A percentile compares a stretch with the other conserved stretches of the same genome.
These are phyloP conservation scores for Esox lucius DNA, from an alignment of 2,797 vertebrate species.

Conservation along the genomic window DNA sequence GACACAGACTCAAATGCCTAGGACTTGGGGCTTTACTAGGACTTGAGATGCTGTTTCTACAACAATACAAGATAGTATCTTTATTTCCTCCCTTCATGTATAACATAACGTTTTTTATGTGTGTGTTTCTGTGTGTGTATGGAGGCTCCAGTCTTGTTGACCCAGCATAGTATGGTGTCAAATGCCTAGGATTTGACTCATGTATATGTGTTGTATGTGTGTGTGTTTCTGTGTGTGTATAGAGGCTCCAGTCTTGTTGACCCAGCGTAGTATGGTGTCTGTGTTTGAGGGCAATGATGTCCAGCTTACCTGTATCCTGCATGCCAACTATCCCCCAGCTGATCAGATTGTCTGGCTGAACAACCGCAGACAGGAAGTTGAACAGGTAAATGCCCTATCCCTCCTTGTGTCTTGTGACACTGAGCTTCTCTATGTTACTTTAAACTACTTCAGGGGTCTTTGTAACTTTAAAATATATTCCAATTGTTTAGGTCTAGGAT, in stretches of 20 bases:
- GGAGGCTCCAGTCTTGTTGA: conserved; percentile 75
- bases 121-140: background rate
- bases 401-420: too few species aligned
- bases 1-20: too few species aligned
- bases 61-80: too few species aligned
- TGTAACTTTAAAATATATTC: too few species aligned
- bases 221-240: background rate
- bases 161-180: conserved; percentile 71
- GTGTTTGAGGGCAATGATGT: conserved; percentile 85
- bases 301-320: conserved; percentile 77
- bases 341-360: conserved; percentile 80
- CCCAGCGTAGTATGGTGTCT: conserved; percentile 72
- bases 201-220: background rate
- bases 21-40: too few species aligned
- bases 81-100: too few species aligned
- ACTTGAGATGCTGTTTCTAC: too few species aligned
- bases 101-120: too few species aligned
- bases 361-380: conserved; percentile 73
- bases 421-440: too few species aligned
- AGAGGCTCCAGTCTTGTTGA: conserved; percentile 82
- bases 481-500: too few species aligned
- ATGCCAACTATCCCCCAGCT: conserved; percentile 60
- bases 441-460: too few species aligned
- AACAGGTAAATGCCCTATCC: conserved; percentile 5
- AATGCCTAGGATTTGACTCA: too few species aligned